Percentiles rank a stretch among this genome's conserved stretches.
phyloP scores from a whole-genome alignment of 2,113 vertebrate genomes.

The Ammospiza nelsoni region DNA sequence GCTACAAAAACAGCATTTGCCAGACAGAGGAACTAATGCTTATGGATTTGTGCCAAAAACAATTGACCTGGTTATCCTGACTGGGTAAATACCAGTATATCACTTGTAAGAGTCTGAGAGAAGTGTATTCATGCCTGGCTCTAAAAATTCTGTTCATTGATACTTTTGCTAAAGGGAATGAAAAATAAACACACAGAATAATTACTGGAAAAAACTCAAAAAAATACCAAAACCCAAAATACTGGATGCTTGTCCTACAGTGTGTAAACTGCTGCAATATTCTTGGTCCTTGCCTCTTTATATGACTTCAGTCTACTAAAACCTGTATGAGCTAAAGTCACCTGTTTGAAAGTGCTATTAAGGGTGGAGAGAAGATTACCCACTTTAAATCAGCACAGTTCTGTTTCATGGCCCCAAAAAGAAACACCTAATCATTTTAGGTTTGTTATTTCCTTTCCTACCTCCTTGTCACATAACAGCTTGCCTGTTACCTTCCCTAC shows the following conservation, averaged over 20 bases:
- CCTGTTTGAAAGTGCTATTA: background rate
- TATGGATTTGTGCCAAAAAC: conserved; percentile 46
- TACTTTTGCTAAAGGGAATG: conserved; percentile 11
- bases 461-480: background rate
- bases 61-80: conserved; percentile 35
- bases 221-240: background rate
- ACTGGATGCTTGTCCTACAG: background rate
- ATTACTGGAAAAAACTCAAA: background rate
- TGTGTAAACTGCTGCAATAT: background rate
- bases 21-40: conserved; percentile 47
- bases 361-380: background rate
- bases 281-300: background rate
- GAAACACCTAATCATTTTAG: background rate
- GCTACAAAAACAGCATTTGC: conserved; percentile 32
- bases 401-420: background rate
- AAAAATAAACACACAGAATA: conserved; percentile 16
- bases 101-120: background rate
- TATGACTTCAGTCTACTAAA: background rate
- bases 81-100: conserved; percentile 32
- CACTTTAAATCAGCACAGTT: background rate
- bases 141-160: conserved; percentile 37
- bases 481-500: background rate
- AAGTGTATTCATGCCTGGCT: conserved; percentile 16
- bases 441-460: background rate
- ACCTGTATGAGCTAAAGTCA: background rate